These are phyloP conservation scores for Nemapogon koenigi DNA, from an alignment of 2,888 invertebrate genomes.

Conservation along the genomic window DNA sequence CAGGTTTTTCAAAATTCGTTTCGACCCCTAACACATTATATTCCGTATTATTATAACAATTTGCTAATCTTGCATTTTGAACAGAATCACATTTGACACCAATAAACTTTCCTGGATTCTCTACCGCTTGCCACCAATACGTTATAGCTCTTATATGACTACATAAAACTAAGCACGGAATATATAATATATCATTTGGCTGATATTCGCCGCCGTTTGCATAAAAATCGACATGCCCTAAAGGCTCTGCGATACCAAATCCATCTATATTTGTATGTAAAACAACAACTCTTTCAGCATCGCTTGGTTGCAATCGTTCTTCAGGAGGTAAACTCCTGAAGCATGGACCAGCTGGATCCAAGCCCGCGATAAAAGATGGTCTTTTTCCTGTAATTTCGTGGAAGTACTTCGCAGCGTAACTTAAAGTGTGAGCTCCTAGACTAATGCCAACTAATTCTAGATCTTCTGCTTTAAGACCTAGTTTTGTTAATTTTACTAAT, in stretches of 20 bases:
- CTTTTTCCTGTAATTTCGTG: constrained; percentile 36
- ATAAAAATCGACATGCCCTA: constrained; percentile 49
- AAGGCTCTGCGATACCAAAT: constrained; percentile 44
- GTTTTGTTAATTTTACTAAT: constrained; percentile 29
- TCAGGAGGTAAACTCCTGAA: constrained; percentile 31
- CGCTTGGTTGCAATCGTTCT: constrained; percentile 28
- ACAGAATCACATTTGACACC: constrained; percentile 36
- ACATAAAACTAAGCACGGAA: constrained; percentile 45
- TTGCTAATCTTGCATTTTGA: constrained; percentile 41
- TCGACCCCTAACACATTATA: constrained; percentile 39
- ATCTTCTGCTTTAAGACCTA: constrained; percentile 34
- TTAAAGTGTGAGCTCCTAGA: constrained; percentile 39
- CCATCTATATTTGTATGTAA: constrained; percentile 55
- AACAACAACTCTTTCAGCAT: constrained; percentile 37
- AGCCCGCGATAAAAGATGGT: constrained; percentile 36
- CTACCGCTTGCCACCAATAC: constrained; percentile 50
- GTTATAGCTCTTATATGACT: constrained; percentile 37
- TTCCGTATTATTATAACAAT: constrained; percentile 36
- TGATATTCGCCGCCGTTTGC: constrained; percentile 52
- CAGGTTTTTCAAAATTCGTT: constrained; percentile 35
- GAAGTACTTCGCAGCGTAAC: constrained; percentile 41
- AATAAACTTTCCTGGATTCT: constrained; percentile 48
- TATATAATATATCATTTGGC: constrained; percentile 36
- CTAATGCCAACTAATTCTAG: constrained; percentile 44
- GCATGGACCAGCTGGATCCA: constrained; percentile 54